Base-by-base conservation (phyloP, 2,113 vertebrate species). In the Aldabrachelys gigantea region DNA sequence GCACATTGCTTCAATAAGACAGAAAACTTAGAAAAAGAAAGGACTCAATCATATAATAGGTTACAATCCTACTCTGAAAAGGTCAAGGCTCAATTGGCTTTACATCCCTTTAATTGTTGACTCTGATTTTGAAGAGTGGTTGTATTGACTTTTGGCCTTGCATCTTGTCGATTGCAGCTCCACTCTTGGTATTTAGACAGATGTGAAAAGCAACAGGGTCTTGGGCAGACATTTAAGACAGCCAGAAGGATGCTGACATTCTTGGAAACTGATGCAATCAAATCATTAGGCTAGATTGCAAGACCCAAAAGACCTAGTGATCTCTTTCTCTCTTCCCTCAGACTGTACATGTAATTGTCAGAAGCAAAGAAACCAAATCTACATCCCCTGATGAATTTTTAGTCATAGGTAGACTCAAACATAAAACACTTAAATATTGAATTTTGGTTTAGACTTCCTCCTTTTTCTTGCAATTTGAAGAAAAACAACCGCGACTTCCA, bases 221-320 rank as follows among this genome's bases (percentile, higher is more conserved):
- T 96, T 56, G 87, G 81, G 87, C 90, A 97, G 88, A 78, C 78
- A 65, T 92, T 98, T 96, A 78, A 89, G 85, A 92, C n/a, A 95
- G 84, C 14, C 81, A 96, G 91, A 94, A 94, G 12, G 85, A 95
- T 95, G 86, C n/a, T 97, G 85, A 93, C n/a, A 69, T 96, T 97
- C 96, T 96, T 96, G 85, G 80, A 97, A 97, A 97, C 82, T 85
- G 85, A 96, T 88, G 79, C 88, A 96, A 95, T 80, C 49, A 94
- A 94, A 84, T 88, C 91, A 90, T 94, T 80, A 95, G 57, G 82
- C 53, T 86, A 89, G 88, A 97, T 0, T 84, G 35, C 82, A 96
- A 95, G 95, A 89, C 41, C 16, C 50, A 50, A 1, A 59, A 95
- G 91, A 97, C 93, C 65, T 92, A 89, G 57, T 90, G 95, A 81